Conservation (phyloP, 2,113 vertebrate species). For the Prinia subflava region DNA sequence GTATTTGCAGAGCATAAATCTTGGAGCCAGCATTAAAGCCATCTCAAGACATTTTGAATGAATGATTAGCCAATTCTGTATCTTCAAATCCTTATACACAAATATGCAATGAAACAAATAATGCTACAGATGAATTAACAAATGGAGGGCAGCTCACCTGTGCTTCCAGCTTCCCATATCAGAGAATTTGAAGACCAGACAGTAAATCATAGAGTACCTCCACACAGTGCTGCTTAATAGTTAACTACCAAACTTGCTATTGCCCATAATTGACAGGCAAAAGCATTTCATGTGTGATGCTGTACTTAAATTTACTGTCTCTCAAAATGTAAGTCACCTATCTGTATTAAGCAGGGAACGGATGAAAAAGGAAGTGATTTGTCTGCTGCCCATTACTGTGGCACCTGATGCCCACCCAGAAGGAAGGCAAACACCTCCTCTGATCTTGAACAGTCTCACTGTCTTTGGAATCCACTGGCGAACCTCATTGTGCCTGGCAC, state of each 20-base stretch:
- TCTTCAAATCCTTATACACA: not conserved
- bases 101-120: slow-evolving; percentile 36
- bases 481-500: not conserved
- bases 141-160: not conserved
- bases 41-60: slow-evolving; percentile 62
- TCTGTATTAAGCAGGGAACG: not conserved
- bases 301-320: slow-evolving; percentile 4
- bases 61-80: slow-evolving; percentile 24
- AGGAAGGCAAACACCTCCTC: not conserved
- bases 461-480: not conserved
- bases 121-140: slow-evolving; percentile 36
- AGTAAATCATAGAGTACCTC: slow-evolving; percentile 36
- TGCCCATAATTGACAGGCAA: not conserved
- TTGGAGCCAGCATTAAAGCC: slow-evolving; percentile 16
- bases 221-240: not conserved
- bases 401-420: not conserved
- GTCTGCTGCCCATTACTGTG: not conserved
- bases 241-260: slow-evolving; percentile 3
- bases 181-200: slow-evolving; percentile 8
- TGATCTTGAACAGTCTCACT: not conserved
- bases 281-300: not conserved
- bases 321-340: not conserved
- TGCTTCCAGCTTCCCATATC: not conserved
- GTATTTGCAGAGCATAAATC: not conserved
- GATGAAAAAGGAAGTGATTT: not conserved